Evolutionary conservation across 2,797 vertebrate genomes (phyloP), one percentile per base, ranked within the genome.

Genomic region (Siniperca scherzeri): DNA sequence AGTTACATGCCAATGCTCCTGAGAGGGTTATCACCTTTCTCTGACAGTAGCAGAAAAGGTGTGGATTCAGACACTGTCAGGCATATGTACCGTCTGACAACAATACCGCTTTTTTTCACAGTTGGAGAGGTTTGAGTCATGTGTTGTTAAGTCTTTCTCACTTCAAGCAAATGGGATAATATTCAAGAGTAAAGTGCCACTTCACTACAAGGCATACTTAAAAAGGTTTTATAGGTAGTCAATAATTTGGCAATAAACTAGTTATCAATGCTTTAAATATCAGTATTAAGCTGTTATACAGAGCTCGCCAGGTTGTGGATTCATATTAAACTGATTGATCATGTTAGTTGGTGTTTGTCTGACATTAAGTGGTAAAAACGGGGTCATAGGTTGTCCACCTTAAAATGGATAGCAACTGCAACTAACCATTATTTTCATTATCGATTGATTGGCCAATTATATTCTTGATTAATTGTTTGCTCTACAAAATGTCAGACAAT

Each of bases 21-120:
- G 85, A 93, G 91, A 92, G 88, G 92, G 89, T 91, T 94, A 95
- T 96, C 95, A 67, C 91, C 93, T 96, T 96, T 96, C 96, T 94
- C 90, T 92, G 90, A 92, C 93, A 93, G 93, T 90, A 82, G 89
- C 89, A 93, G 87, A 92, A 93, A 94, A 94, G 92, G 92, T 94
- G 94, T 94, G 89, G 92, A 91, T 89, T 85, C 84, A 85, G 90
- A 93, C 92, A 92, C 91, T 74, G 79, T 71, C 50, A 53, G 88
- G 70, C 65, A 64, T 73, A 85, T 82, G 87, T 56, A 62, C 60
- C 61, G 2, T 62, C 71, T 77, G 75, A 86, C 66, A 71, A 78
- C 77, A 68, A 72, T 70, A 22, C 50, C 38, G 44, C 44, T 64
- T 38, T 40, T 59, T 75, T 50, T 67, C 55, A 70, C 62, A 46